Conservation (phyloP, 2,113 vertebrate species). For the Trogon surrucura region DNA sequence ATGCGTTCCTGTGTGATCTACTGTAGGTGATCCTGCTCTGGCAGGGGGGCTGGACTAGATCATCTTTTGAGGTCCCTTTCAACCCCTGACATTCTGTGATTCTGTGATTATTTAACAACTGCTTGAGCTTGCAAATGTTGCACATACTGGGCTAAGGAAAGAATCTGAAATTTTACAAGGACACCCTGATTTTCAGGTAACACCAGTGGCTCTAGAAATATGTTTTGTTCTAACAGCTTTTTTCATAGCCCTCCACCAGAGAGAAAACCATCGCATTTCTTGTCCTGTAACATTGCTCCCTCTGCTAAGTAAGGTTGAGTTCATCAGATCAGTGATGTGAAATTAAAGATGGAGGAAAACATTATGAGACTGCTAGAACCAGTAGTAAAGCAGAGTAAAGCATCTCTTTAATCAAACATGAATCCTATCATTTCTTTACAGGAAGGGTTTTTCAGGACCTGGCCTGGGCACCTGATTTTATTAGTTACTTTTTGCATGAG, state of each 20-base stretch:
- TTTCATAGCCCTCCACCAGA: not conserved
- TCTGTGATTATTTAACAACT: slow-evolving; percentile 1
- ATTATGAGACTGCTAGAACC: not conserved
- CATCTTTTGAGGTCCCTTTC: too few relatives aligned
- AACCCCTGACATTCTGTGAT: too few relatives aligned
- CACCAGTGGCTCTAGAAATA: not conserved
- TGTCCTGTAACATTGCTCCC: not conserved
- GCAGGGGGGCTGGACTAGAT: too few relatives aligned
- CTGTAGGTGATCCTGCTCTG: too few relatives aligned
- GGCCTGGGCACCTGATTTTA: not conserved
- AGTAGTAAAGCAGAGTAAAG: not conserved
- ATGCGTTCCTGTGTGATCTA: too few relatives aligned
- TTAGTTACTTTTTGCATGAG: not conserved
- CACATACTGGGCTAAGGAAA: not conserved
- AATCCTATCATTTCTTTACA: not conserved
- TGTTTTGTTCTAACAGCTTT: not conserved
- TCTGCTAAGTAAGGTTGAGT: not conserved
- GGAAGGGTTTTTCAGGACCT: not conserved
- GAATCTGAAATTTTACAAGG: not conserved
- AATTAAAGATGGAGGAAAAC: not conserved
- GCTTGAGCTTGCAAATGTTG: not conserved
- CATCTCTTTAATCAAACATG: not conserved
- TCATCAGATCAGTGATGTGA: not conserved
- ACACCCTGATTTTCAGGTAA: not conserved
- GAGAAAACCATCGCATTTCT: not conserved